Conservation (phyloP, 2,888 invertebrate genomes). For the Idaea biselata region DNA sequence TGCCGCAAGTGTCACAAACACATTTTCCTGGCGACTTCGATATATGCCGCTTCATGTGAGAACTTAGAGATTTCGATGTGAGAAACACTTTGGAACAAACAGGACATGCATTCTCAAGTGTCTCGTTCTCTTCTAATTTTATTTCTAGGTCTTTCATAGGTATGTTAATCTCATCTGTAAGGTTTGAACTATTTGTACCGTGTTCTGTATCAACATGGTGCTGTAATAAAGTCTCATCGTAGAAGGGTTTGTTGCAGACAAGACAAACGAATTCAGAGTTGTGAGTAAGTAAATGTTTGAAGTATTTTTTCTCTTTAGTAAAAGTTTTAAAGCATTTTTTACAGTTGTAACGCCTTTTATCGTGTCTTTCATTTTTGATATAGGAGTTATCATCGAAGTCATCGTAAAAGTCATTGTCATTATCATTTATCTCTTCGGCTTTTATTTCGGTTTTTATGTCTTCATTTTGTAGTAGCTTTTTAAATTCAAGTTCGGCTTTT, state of each 20-base stretch:
- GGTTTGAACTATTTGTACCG: constrained; percentile 28
- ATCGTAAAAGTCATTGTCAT: constrained; percentile 12
- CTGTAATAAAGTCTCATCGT: constrained; percentile 44
- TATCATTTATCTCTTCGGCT: constrained; percentile 32
- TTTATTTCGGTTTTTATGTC: constrained; percentile 45
- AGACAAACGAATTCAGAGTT: constrained; percentile 42
- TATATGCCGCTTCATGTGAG: constrained; percentile 42
- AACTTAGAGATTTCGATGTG: constrained; percentile 72
- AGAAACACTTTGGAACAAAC: constrained; percentile 17
- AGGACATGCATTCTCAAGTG: background rate
- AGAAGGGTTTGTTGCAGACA: constrained; percentile 53
- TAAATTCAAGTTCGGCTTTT: constrained; percentile 53
- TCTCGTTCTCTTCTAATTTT: background rate
- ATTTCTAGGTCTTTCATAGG: background rate
- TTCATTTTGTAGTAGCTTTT: constrained; percentile 39
- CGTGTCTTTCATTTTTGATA: constrained; percentile 31
- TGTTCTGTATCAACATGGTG: constrained; percentile 57
- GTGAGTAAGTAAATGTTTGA: constrained; percentile 71
- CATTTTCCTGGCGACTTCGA: constrained; percentile 19
- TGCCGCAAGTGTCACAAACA: constrained; percentile 72
- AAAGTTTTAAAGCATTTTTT: constrained; percentile 70
- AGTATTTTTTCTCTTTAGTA: constrained; percentile 63
- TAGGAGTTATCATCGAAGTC: constrained; percentile 32
- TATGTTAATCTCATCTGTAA: background rate
- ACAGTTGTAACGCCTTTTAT: constrained; percentile 47